Conservation (phyloP, 2,797 vertebrate genomes). For the Pangasius krempfi region DNA sequence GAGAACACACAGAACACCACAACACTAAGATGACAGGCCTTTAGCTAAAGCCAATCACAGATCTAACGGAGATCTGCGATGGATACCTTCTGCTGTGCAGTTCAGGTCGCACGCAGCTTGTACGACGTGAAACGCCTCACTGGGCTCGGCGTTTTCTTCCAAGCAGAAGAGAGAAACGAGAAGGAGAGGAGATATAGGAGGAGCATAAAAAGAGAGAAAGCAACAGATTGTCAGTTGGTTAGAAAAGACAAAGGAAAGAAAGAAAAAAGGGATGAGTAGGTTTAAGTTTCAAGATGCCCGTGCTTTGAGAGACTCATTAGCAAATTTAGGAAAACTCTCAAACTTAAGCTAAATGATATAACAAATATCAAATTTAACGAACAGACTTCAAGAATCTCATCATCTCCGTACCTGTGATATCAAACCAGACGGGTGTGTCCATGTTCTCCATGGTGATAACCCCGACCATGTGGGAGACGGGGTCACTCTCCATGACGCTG, state of each 20-base stretch:
- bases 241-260: conserved; percentile 67
- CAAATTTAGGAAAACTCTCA: background rate
- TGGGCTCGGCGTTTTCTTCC: conserved; percentile 92
- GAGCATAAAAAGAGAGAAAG: conserved; percentile 52
- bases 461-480: conserved; percentile 95
- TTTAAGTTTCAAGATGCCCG: conserved; percentile 10
- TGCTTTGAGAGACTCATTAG: background rate
- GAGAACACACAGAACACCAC: conserved; percentile 35
- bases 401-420: conserved; percentile 87
- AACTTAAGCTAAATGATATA: too few species aligned
- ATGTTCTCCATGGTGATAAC: conserved; percentile 88
- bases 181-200: conserved; percentile 57
- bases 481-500: conserved; percentile 96
- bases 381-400: background rate
- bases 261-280: conserved; percentile 55
- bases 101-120: conserved; percentile 98
- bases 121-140: conserved; percentile 98
- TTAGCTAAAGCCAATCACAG: conserved; percentile 57
- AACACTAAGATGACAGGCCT: conserved; percentile 27
- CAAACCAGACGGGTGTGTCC: conserved; percentile 90
- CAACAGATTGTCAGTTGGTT: conserved; percentile 66
- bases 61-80: conserved; percentile 81
- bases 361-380: background rate
- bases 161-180: conserved; percentile 77
- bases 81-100: conserved; percentile 99